phyloP scores from a whole-genome alignment of 2,888 invertebrate species.

The Cotesia congregata region DNA sequence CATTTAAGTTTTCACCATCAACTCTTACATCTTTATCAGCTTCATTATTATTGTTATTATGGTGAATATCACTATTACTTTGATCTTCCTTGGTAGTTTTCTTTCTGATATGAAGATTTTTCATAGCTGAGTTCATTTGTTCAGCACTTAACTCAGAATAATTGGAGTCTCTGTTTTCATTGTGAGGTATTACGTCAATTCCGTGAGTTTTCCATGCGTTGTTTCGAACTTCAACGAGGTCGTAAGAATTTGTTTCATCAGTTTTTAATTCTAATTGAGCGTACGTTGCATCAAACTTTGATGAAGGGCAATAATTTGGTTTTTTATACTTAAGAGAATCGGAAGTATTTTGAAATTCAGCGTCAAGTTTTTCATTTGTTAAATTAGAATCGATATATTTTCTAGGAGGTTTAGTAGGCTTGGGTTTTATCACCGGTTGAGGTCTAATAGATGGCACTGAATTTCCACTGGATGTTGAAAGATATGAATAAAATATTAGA shows the following conservation, averaged over 20 bases:
- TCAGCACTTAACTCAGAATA: background rate
- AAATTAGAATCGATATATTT: conserved; percentile 71
- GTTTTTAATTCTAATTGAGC: conserved; percentile 59
- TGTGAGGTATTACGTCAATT: conserved; percentile 80
- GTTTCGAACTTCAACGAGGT: conserved; percentile 81
- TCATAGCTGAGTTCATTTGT: conserved; percentile 3
- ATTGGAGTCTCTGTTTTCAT: conserved; percentile 70
- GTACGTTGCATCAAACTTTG: conserved; percentile 56
- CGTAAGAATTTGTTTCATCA: conserved; percentile 77
- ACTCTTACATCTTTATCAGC: conserved; percentile 27
- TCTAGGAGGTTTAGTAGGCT: conserved; percentile 77
- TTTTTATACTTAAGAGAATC: conserved; percentile 13
- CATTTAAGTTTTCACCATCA: conserved; percentile 6
- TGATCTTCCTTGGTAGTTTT: conserved; percentile 15
- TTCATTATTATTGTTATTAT: conserved; percentile 26
- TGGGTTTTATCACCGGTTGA: conserved; percentile 74
- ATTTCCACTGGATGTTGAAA: conserved; percentile 54
- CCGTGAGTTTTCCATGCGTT: conserved; percentile 89
- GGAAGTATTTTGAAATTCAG: conserved; percentile 22
- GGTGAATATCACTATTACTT: background rate
- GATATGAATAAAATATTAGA: conserved; percentile 42
- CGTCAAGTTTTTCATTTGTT: background rate
- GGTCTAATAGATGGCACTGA: conserved; percentile 55
- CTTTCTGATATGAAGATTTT: background rate
- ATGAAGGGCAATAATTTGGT: conserved; percentile 38